Percentiles rank a stretch among this genome's conserved stretches.
phyloP scores from a whole-genome alignment of 1,140 invertebrate genomes.

The Laodelphax striatellus region DNA sequence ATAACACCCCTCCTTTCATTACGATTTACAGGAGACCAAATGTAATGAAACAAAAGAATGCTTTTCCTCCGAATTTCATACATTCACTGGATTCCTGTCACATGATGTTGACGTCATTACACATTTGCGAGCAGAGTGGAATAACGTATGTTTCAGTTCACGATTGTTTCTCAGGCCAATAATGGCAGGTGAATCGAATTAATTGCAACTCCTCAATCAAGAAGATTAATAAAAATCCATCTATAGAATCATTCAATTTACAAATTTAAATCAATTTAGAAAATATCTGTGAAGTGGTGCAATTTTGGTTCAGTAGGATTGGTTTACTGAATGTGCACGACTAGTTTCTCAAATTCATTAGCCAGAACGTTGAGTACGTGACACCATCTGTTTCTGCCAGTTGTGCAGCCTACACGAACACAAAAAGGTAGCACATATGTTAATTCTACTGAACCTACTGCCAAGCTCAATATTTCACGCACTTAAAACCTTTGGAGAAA shows the following conservation, averaged over 20 bases:
- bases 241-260: too few species aligned
- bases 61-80: slow-evolving; percentile 98
- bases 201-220: too few species aligned
- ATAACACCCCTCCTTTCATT: not conserved
- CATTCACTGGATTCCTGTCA: slow-evolving; percentile 97
- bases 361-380: slow-evolving; percentile 81
- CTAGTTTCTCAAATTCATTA: slow-evolving; percentile 58
- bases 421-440: too few species aligned
- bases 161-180: slow-evolving; percentile 98
- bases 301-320: slow-evolving; percentile 53
- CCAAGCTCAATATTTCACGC: too few species aligned
- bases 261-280: too few species aligned
- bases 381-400: slow-evolving; percentile 89
- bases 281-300: too few species aligned
- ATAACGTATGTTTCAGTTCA: slow-evolving; percentile 95
- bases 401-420: slow-evolving; percentile 80
- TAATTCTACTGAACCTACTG: too few species aligned
- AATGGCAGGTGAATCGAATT: too few species aligned
- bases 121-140: slow-evolving; percentile 62
- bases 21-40: slow-evolving; percentile 59
- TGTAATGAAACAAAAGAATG: slow-evolving; percentile 89
- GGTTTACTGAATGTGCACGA: slow-evolving; percentile 85
- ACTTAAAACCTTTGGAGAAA: too few species aligned
- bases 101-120: slow-evolving; percentile 96
- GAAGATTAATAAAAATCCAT: too few species aligned